Evolutionary conservation across 2,113 vertebrate genomes (phyloP).

Genomic region (Larimichthys polyactis): DNA sequence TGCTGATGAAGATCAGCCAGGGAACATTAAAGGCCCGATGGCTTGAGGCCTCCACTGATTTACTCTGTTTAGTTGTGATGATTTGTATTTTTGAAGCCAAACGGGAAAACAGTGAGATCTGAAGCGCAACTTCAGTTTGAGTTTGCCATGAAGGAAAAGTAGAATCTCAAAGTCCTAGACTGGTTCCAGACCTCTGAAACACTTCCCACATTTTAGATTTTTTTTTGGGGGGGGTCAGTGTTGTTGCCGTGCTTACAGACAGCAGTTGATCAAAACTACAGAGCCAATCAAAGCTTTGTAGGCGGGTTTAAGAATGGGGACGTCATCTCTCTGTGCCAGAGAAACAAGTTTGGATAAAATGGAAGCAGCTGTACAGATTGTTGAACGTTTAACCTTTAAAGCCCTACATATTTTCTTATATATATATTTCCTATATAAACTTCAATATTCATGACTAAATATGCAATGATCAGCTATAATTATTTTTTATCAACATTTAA

Average conservation of each 20-base stretch:
- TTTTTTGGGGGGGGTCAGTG: background rate
- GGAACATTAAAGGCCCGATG: background rate
- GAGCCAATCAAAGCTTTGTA: background rate
- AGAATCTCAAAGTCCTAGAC: background rate
- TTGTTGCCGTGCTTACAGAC: background rate
- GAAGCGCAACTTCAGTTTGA: background rate
- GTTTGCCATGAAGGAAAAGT: background rate
- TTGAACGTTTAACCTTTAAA: background rate
- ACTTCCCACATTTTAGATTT: background rate
- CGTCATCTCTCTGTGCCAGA: background rate
- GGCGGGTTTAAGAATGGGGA: background rate
- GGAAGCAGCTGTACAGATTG: background rate
- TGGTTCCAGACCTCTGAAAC: conserved; percentile 13
- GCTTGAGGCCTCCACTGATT: background rate
- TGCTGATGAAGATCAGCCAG: background rate
- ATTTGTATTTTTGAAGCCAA: background rate
- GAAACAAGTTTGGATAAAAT: background rate
- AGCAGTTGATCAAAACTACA: background rate
- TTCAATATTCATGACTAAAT: background rate
- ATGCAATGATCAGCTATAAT: too few relatives aligned
- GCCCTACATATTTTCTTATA: background rate
- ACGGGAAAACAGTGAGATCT: background rate
- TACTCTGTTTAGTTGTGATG: background rate
- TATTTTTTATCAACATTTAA: background rate
- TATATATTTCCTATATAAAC: too few relatives aligned